Evolutionary conservation across 2,113 vertebrate genomes (phyloP), one percentile per base, ranked within the genome.

Genomic region (Gallinago paraguaiae): DNA sequence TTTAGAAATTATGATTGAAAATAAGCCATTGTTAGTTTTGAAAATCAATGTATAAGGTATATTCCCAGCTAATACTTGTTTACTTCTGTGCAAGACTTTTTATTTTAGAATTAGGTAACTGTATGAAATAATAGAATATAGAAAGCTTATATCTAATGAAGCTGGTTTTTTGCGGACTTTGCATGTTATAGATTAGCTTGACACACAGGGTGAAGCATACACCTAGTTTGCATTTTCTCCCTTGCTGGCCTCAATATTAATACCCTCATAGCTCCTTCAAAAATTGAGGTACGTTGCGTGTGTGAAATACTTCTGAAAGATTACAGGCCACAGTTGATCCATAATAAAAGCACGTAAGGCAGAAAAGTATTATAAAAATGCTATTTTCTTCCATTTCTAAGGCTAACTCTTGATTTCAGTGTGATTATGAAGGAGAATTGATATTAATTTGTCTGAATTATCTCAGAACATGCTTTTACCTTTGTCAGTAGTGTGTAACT

Each of bases 281-380:
- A 43, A 77, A 53, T 15, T 35, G 45, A 88, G 27, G 16, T 72
- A 22, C 5, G 0, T 4, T 37, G 46, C 70, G 61, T 48, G 18
- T 37, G 57, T 77, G 56, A 95, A 82, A 81, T 88, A 39, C 16
- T 93, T 90, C 33, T 83, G 75, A 89, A 88, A 86, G 88, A 74
- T 82, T 43, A 67, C 54, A 60, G 75, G 20, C 61, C 68, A 68
- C 24, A 69, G 86, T 22, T 70, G 53, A 80, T 88, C 37, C 46
- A 41, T 37, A 61, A 79, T 46, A 54, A 86, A 71, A 93, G 31
- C 30, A 15, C 1, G 5, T 13, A 22, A 67, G 51, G 88, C 45
- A 88, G 56, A 80, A 87, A 90, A 86, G 59, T 56, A 4, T 12
- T 57, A 22, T 4, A 57, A 35, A 69, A 83, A 13, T 45, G 20